These are phyloP conservation scores for Fabriciana adippe DNA, from an alignment of 2,888 invertebrate species.

Conservation along the genomic window DNA sequence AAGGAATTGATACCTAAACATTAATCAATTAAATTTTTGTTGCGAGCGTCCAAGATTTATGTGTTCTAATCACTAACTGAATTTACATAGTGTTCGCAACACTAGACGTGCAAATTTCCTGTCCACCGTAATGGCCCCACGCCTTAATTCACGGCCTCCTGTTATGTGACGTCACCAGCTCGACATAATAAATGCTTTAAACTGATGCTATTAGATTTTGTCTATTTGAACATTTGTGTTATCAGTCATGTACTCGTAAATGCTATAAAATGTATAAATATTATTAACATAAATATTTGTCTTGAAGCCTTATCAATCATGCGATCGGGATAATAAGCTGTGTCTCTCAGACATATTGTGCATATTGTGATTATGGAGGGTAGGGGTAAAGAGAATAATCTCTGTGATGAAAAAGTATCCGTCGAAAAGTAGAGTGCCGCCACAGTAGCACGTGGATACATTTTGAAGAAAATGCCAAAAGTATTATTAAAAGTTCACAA, in stretches of 20 bases:
- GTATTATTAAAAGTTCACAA: too few species aligned
- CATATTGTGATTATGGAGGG: too few species aligned
- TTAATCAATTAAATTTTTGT: not conserved
- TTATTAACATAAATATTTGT: too few species aligned
- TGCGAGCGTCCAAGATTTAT: not conserved
- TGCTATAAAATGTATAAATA: not conserved
- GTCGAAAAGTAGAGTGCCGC: too few species aligned
- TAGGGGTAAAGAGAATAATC: too few species aligned
- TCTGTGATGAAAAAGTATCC: too few species aligned
- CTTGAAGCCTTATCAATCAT: too few species aligned
- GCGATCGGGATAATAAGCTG: too few species aligned
- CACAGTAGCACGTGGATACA: too few species aligned
- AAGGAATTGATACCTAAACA: not conserved
- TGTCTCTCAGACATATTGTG: too few species aligned
- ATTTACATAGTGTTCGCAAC: constrained; percentile 25
- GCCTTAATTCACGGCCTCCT: constrained; percentile 35
- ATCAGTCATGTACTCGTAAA: not conserved
- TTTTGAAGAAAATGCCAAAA: too few species aligned
- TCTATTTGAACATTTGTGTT: not conserved
- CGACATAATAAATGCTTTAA: constrained; percentile 32
- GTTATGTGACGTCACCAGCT: constrained; percentile 24
- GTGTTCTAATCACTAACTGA: constrained; percentile 11
- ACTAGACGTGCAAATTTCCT: constrained; percentile 38
- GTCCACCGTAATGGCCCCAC: constrained; percentile 33
- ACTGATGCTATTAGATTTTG: constrained; percentile 6